Evolutionary conservation across 2,113 vertebrate genomes (phyloP), one percentile per base, ranked within the genome.

Genomic region (Paramormyrops kingsleyae): DNA sequence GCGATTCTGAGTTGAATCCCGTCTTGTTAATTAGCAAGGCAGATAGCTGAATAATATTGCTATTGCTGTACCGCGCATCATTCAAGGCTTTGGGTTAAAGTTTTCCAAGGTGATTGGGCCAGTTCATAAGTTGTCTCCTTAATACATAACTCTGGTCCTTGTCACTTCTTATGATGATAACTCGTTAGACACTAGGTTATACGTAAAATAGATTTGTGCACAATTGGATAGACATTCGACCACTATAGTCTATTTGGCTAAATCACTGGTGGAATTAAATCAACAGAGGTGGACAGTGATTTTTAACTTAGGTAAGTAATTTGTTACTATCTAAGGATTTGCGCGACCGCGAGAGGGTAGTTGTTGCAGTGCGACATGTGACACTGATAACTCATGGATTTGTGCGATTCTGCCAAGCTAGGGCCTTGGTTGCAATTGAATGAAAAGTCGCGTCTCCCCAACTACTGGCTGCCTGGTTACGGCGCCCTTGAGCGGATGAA

Each of bases 271-370:
- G 90, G 90, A 89, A 74, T 86, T 90, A 83, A 90, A 86, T 52
- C 88, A 83, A 44, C 46, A 83, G 53, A 89, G 85, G 87, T 39
- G 80, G 27, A 85, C 90, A 84, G 89, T 50, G 31, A 90, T 91
- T 88, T 24, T 86, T 87, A 92, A 93, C 90, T 17, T 90, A 92
- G 95, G 96, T 96, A 94, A 96, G 96, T 95, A 5, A 56, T 50
- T 80, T 44, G 87, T 88, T 83, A 84, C 24, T 80, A 17, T 66
- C 53, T 91, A 56, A 88, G 59, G 86, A 17, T 17, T 42, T 59
- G 46, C 53, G 31, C 88, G 83, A 44, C 50, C 35, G 62, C 7
- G 70, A 77, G 70, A 77, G 70, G 70, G 5, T 35, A 35, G 70
- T 39, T 31, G 39, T 35, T 35, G 87, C 13, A 74, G 70, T 90